Evolutionary conservation across 2,113 vertebrate genomes (phyloP), one percentile per base, ranked within the genome.

Genomic region (Orthonyx spaldingii): DNA sequence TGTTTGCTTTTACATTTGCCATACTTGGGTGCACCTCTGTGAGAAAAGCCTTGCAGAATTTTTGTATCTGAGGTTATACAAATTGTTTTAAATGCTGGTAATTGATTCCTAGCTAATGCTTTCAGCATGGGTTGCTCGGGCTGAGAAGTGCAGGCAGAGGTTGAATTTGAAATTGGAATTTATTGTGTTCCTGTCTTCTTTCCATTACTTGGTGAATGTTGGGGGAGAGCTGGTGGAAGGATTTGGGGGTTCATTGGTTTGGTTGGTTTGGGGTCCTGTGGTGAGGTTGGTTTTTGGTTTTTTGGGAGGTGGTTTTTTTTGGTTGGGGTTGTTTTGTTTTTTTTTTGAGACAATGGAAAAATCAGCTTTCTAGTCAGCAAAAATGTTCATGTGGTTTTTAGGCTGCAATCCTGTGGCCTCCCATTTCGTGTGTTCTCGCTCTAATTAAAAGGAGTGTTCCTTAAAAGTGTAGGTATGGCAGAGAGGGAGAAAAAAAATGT

Each of bases 1-100:
- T 95, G 90, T 84, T 95, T 93, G 86, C 86, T 70, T 90, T 93
- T 77, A 47, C 66, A 33, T 90, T 91, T 87, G 44, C 88, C 11
- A 1, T 90, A 84, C 91, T 87, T 60, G 83, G 41, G 9, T 89
- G 32, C 56, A 71, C 53, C 60, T 92, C 88, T 44, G 79, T 0
- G 19, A 86, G 80, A 89, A 89, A 88, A 4, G 17, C 59, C 7
- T 20, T 41, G 8, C 32, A 42, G 71, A 49, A 46, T 84, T 92
- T 93, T 74, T 63, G 32, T 65, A 19, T 59, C 76, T 87, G 72
- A 78, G 82, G 76, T 60, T 90, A 69, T 6, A 60, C 65, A 94
- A 81, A 64, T 64, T 49, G 18, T 55, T 82, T 72, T 69, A 75
- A 93, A 96, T 85, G 81, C 84, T 78, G 47, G 16, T 61, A 55